Percentiles rank a stretch among this genome's conserved stretches.
Evolutionary conservation across 1,140 invertebrate genomes (phyloP).

Genomic region (Globodera rostochiensis): DNA sequence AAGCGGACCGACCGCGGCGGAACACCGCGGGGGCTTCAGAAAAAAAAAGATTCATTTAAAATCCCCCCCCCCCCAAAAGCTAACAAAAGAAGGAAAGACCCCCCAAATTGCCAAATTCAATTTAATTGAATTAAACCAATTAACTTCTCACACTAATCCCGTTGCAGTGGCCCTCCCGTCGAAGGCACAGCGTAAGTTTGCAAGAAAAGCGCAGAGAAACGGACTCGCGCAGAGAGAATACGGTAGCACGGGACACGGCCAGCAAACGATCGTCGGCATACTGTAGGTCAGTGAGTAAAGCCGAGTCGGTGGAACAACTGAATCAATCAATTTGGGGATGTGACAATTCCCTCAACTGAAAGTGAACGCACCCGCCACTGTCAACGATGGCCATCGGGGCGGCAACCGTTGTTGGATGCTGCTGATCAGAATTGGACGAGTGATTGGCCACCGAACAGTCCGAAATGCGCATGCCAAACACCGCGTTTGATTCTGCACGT

Average conservation of each 20-base stretch:
- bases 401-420: not conserved
- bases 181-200: conserved; percentile 48
- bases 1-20: conserved; percentile 8
- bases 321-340: not conserved
- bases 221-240: conserved; percentile 50
- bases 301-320: conserved; percentile 46
- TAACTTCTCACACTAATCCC: conserved; percentile 38
- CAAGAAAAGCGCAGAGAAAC: conserved; percentile 49
- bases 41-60: too few relatives aligned
- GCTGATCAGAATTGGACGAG: not conserved
- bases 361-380: conserved; percentile 8
- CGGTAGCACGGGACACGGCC: conserved; percentile 42
- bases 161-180: conserved; percentile 48
- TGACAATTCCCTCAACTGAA: too few relatives aligned
- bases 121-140: not conserved
- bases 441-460: conserved; percentile 25
- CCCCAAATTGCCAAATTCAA: not conserved
- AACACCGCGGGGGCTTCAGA: not conserved
- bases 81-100: too few relatives aligned
- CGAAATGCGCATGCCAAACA: conserved; percentile 15
- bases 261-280: conserved; percentile 47
- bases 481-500: not conserved
- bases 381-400: conserved; percentile 15
- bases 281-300: conserved; percentile 39
- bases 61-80: too few relatives aligned